Evolutionary conservation across 2,888 invertebrate species (phyloP).

Genomic region (Corbicula japonica): DNA sequence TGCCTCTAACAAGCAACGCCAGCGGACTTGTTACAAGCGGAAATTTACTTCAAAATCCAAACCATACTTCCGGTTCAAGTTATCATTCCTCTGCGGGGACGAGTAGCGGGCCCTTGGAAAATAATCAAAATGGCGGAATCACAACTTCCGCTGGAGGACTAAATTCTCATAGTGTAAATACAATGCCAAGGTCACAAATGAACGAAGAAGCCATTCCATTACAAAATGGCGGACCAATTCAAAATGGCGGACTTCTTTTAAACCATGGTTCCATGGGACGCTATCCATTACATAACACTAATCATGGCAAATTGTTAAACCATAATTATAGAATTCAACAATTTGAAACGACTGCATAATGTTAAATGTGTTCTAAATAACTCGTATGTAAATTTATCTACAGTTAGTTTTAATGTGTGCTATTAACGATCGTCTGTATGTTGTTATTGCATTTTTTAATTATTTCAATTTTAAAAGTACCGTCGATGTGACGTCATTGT

Average conservation of each 20-base stretch:
- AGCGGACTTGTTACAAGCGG: slow-evolving; percentile 40
- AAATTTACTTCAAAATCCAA: slow-evolving; percentile 36
- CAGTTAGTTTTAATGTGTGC: too few species aligned
- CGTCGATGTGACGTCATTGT: too few species aligned
- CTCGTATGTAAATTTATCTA: too few species aligned
- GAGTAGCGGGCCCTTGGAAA: slow-evolving; percentile 30
- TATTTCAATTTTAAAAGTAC: too few species aligned
- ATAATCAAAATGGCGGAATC: slow-evolving; percentile 63
- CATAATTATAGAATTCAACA: slow-evolving; percentile 74
- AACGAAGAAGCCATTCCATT: slow-evolving; percentile 57
- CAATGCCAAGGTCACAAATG: slow-evolving; percentile 49
- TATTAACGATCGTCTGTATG: too few species aligned
- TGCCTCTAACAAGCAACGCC: slow-evolving; percentile 57
- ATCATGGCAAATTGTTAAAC: slow-evolving; percentile 71
- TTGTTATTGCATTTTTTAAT: too few species aligned
- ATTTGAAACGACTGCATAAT: slow-evolving; percentile 72
- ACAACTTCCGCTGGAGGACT: slow-evolving; percentile 66
- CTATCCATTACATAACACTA: slow-evolving; percentile 65
- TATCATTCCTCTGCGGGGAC: slow-evolving; percentile 9
- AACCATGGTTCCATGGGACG: slow-evolving; percentile 55
- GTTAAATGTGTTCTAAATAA: too few species aligned
- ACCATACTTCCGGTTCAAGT: slow-evolving; percentile 32
- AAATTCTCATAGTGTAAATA: slow-evolving; percentile 58
- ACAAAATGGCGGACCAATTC: slow-evolving; percentile 70
- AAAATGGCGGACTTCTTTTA: slow-evolving; percentile 58